Evolutionary conservation across 2,113 vertebrate genomes (phyloP).

Genomic region (Elephantulus edwardii): DNA sequence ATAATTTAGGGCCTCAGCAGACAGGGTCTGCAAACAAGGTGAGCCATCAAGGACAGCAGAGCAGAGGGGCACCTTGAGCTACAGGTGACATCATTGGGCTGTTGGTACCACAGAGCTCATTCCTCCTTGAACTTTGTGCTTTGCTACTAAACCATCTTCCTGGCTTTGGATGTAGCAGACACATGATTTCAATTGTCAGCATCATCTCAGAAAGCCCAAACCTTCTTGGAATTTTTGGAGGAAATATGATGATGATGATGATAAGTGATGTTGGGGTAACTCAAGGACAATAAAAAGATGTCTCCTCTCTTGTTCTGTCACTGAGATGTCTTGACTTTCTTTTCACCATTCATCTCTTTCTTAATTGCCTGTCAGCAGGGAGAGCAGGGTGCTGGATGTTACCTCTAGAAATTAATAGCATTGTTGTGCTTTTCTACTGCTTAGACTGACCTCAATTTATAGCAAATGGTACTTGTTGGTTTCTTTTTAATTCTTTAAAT

Average conservation of each 20-base stretch:
- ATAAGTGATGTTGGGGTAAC: background rate
- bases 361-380: background rate
- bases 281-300: background rate
- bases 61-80: background rate
- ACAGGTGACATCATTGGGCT: rapidly evolving
- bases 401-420: background rate
- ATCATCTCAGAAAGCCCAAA: rapidly evolving
- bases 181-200: background rate
- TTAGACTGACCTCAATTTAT: background rate
- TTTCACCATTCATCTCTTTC: background rate
- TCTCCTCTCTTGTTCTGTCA: background rate
- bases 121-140: background rate
- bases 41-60: background rate
- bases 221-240: background rate
- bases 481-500: background rate
- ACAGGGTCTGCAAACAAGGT: background rate
- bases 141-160: background rate
- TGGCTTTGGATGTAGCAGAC: background rate
- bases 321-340: background rate
- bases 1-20: no score
- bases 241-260: rapidly evolving
- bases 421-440: background rate
- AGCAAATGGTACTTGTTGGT: background rate
- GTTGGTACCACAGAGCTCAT: background rate
- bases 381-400: background rate